Evolutionary conservation across 2,113 vertebrate species (phyloP).

Genomic region (Myotis davidii): DNA sequence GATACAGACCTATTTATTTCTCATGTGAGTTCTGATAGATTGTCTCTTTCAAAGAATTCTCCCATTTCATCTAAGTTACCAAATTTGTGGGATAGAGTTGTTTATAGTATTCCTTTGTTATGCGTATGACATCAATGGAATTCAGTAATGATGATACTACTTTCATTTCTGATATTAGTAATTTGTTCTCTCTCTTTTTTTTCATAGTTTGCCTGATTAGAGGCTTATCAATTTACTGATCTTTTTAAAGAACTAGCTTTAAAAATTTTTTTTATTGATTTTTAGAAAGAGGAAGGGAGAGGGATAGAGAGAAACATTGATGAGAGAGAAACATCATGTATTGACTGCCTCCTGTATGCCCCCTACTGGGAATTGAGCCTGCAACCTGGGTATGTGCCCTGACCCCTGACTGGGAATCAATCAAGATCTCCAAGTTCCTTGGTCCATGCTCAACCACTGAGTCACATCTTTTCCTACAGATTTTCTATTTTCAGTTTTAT

Average conservation of each 20-base stretch:
- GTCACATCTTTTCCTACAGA: neutral
- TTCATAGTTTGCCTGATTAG: neutral
- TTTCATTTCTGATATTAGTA: neutral
- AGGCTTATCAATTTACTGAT: neutral
- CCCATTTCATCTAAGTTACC: neutral
- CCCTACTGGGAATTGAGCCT: too few species aligned
- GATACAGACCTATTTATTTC: neutral
- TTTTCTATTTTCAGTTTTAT: neutral
- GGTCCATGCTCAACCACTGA: too few species aligned
- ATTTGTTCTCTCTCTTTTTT: neutral
- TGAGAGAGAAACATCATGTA: too few species aligned
- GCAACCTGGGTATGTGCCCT: too few species aligned
- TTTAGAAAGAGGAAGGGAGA: too few species aligned
- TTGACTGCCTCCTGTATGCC: neutral
- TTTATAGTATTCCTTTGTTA: neutral
- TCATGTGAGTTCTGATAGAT: neutral
- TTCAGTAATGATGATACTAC: neutral
- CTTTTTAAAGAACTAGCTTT: neutral
- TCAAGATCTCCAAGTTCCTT: too few species aligned
- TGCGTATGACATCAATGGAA: neutral
- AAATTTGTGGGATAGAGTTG: neutral
- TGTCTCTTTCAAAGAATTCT: neutral
- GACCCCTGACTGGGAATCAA: too few species aligned
- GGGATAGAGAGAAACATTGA: too few species aligned
- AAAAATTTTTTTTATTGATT: too few species aligned